phyloP scores from a whole-genome alignment of 1,140 invertebrate genomes.

The Hyphantria cunea region DNA sequence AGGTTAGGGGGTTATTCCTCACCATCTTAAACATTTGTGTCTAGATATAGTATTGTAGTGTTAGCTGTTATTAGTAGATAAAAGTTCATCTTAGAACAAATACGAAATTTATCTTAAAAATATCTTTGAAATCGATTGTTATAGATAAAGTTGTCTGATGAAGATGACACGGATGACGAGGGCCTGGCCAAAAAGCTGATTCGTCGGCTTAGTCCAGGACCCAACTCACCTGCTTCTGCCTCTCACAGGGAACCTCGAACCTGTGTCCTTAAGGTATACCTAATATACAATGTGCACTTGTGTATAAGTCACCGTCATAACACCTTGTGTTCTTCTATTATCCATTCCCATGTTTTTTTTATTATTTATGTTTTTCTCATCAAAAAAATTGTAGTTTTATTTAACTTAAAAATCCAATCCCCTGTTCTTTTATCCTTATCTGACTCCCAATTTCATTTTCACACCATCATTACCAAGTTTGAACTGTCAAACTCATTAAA shows the following conservation, averaged over 20 bases:
- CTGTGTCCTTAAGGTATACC: conserved; percentile 73
- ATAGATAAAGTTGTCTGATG: conserved; percentile 73
- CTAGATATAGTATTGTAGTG: too few species aligned
- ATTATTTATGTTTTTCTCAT: too few species aligned
- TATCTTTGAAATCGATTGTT: conserved; percentile 28
- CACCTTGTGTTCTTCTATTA: neutral
- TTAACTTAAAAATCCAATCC: too few species aligned
- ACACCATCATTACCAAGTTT: too few species aligned
- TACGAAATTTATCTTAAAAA: too few species aligned
- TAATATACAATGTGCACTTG: conserved; percentile 11
- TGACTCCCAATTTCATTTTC: too few species aligned
- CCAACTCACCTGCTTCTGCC: conserved; percentile 71
- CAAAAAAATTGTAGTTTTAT: too few species aligned
- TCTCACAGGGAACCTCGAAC: conserved; percentile 73
- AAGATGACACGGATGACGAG: conserved; percentile 76
- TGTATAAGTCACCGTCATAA: conserved; percentile 1
- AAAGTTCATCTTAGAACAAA: too few species aligned
- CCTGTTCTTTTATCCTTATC: neutral
- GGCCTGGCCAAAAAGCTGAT: conserved; percentile 58
- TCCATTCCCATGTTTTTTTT: neutral
- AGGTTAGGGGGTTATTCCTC: neutral
- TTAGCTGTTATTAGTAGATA: too few species aligned
- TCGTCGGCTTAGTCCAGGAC: conserved; percentile 64
- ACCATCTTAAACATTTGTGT: too few species aligned
- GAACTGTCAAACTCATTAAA: too few species aligned